Base-by-base conservation (phyloP, 2,113 vertebrate genomes). In the Pseudorhombus dupliciocellatus region DNA sequence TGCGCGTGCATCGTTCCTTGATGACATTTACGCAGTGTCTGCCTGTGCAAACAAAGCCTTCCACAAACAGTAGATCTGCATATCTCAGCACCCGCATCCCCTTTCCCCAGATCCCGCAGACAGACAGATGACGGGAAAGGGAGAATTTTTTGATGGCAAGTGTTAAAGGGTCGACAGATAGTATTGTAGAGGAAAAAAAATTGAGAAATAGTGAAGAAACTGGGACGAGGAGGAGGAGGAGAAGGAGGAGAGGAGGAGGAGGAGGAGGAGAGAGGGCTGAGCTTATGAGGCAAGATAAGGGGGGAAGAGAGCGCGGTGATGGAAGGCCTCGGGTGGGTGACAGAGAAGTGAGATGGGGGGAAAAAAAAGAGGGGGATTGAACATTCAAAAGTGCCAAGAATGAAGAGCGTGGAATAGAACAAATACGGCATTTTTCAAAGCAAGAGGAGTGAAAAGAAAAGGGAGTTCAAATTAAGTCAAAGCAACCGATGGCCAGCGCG, bases 171-270 rank as follows among this genome's bases (percentile, higher is more conserved):
- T 74, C 62, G 84, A 77, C 64, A 63, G 79, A 78, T 65, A 67
- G 25, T 65, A 66, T 70, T 65, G 71, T 78, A 24, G 52, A 55
- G 65, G 34, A 10, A 62, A 72, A 89, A 83, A 87, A 88, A 82
- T 82, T 77, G 73, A 76, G 70, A 72, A 82, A 73, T 70, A 68
- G 66, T 1, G 16, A 73, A n/a, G 31, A 57, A 80, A 60, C 16
- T 44, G n/a, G 60, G 22, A 30, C 40, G 55, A 26, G 40, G 31
- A 26, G 8, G n/a, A 24, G n/a, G n/a, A n/a, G n/a, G n/a, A 22
- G 7, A 52, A 2, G 51, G n/a, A 10, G 22, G 25, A 54, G 21
- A 30, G 46, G 54, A 30, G 40, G 26, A n/a, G 51, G 51, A 24
- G 51, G 44, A 5, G 7, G 18, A 24, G 15, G 62, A 62, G 60